phyloP scores from a whole-genome alignment of 37 sponge, comb jelly and placozoan species.

The Spongilla lacustris region DNA sequence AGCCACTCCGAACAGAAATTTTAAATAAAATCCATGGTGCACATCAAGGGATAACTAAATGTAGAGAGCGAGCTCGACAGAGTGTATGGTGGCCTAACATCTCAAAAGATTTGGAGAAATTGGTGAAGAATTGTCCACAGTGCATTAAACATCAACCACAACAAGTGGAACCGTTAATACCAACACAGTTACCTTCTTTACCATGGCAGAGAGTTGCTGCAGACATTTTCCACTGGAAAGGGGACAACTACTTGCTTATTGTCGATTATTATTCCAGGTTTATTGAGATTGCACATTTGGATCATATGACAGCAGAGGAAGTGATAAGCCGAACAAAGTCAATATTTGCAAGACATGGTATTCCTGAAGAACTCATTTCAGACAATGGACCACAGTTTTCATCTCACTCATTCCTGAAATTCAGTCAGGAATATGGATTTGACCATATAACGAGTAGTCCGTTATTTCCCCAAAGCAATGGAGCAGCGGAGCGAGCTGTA shows the following conservation, averaged over 20 bases:
- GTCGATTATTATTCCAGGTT: slow-evolving; percentile 62
- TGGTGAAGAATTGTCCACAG: too few relatives aligned
- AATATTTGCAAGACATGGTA: slow-evolving; percentile 71
- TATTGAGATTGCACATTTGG: slow-evolving; percentile 51
- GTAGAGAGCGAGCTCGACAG: slow-evolving; percentile 24
- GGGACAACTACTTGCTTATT: slow-evolving; percentile 33
- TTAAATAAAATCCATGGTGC: slow-evolving; percentile 39
- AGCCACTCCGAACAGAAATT: slow-evolving; percentile 3
- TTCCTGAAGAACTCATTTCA: slow-evolving; percentile 47
- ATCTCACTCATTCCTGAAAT: slow-evolving; percentile 11
- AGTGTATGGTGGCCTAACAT: slow-evolving; percentile 53
- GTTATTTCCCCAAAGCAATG: too few relatives aligned
- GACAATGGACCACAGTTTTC: slow-evolving; percentile 80
- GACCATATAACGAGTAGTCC: slow-evolving; percentile 64
- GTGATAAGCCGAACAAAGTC: slow-evolving; percentile 29
- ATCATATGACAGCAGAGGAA: slow-evolving; percentile 3
- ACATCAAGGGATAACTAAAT: slow-evolving; percentile 48
- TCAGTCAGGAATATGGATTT: slow-evolving; percentile 35
- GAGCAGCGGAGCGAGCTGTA: too few relatives aligned
- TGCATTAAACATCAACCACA: too few relatives aligned
- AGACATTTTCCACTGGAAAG: slow-evolving; percentile 53
- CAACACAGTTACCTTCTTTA: slow-evolving; percentile 24
- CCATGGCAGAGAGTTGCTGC: slow-evolving; percentile 68
- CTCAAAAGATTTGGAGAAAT: slow-evolving; percentile 9
- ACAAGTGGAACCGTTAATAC: slow-evolving; percentile 13